phyloP scores from a whole-genome alignment of 2,797 vertebrate species.

The Picus viridis region DNA sequence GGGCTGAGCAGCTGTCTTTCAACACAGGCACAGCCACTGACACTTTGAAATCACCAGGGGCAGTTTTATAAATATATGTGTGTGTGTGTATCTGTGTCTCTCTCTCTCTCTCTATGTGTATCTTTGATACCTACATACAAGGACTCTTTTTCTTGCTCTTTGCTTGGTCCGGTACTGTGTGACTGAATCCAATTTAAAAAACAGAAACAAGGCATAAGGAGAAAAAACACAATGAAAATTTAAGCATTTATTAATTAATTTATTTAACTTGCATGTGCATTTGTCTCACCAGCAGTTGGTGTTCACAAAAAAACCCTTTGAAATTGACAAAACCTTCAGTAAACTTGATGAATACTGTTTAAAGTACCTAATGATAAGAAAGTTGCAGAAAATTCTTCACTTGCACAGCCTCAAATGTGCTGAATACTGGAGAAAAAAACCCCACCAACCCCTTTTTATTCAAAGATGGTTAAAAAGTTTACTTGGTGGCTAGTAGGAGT shows the following conservation, averaged over 20 bases:
- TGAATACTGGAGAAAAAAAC: constrained; percentile 45
- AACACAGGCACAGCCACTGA: fast-evolving
- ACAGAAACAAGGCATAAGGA: neutral
- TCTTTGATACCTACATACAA: too few relatives aligned
- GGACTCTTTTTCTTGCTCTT: neutral
- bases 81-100: fast-evolving
- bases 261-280: constrained; percentile 76
- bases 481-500: constrained; percentile 5
- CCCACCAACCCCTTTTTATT: constrained; percentile 16
- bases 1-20: neutral
- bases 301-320: constrained; percentile 57
- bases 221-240: neutral
- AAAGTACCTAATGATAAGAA: constrained; percentile 76
- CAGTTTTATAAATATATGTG: neutral
- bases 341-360: constrained; percentile 65
- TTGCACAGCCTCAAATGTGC: constrained; percentile 71
- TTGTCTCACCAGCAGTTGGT: constrained; percentile 70
- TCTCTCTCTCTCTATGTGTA: too few relatives aligned
- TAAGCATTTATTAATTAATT: constrained; percentile 68
- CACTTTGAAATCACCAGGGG: neutral
- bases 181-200: neutral
- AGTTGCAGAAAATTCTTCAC: constrained; percentile 73
- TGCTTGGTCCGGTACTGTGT: neutral
- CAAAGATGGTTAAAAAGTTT: constrained; percentile 61
- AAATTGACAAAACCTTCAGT: constrained; percentile 66